phyloP scores from a whole-genome alignment of 1,140 invertebrate genomes.

The Sesamia nonagrioides region DNA sequence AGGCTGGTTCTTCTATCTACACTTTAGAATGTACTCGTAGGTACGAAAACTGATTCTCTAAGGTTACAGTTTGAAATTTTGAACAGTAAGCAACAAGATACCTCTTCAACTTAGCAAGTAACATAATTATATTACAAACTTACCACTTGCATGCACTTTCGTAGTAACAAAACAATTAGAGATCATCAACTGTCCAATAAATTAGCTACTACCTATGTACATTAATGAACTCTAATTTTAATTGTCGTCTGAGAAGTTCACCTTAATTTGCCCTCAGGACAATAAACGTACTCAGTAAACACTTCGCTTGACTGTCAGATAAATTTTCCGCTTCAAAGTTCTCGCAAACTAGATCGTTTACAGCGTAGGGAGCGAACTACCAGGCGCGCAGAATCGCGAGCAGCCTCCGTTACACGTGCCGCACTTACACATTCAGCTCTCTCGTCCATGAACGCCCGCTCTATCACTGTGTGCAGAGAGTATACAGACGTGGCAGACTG shows the following conservation, averaged over 20 bases:
- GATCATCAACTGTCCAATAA: not conserved
- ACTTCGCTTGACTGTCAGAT: slow-evolving; percentile 64
- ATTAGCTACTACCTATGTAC: not conserved
- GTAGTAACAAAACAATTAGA: not conserved
- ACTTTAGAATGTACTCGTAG: no score
- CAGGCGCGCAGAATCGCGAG: slow-evolving; percentile 73
- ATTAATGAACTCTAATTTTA: slow-evolving; percentile 19
- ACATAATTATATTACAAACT: slow-evolving; percentile 12
- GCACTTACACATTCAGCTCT: slow-evolving; percentile 69
- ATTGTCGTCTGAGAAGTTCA: not conserved
- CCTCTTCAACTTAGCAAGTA: not conserved
- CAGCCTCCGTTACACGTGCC: slow-evolving; percentile 79
- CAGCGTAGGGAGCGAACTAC: slow-evolving; percentile 78
- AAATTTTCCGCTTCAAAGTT: slow-evolving; percentile 77
- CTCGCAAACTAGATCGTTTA: slow-evolving; percentile 84
- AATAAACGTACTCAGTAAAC: slow-evolving; percentile 50
- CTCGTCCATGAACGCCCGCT: slow-evolving; percentile 19
- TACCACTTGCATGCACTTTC: not conserved
- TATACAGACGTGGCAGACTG: slow-evolving; percentile 79
- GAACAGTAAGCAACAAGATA: not conserved
- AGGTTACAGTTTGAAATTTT: not conserved
- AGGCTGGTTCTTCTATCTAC: no score
- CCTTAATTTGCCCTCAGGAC: slow-evolving; percentile 23
- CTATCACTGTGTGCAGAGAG: slow-evolving; percentile 51
- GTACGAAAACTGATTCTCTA: no score